These are phyloP conservation scores for Pegea sp. DNA, from an alignment of 23 tunicate genomes.

Conservation along the genomic window DNA sequence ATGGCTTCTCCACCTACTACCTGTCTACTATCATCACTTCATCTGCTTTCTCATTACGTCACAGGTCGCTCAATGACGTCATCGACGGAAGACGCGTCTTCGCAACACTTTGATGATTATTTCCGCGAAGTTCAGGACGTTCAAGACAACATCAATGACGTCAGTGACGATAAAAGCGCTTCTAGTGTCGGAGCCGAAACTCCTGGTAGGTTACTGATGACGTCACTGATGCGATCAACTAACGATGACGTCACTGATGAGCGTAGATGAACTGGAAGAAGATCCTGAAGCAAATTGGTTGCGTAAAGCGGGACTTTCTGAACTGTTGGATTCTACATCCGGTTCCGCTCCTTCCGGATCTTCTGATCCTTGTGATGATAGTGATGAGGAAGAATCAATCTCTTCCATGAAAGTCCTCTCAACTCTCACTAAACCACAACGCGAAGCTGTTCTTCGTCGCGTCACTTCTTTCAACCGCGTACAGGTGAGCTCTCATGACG, in stretches of 20 bases:
- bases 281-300: slow-evolving; percentile 64
- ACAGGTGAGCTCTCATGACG: slow-evolving; percentile 8
- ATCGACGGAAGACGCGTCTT: slow-evolving; percentile 18
- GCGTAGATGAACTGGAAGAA: slow-evolving; percentile 45
- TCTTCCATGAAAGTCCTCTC: slow-evolving; percentile 78
- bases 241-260: too few species aligned
- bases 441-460: slow-evolving; percentile 77
- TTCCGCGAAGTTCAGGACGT: slow-evolving; percentile 55
- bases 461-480: slow-evolving; percentile 79
- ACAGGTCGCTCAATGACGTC: too few species aligned
- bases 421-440: slow-evolving; percentile 68
- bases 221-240: not conserved
- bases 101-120: slow-evolving; percentile 50
- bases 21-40: too few species aligned
- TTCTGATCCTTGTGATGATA: too few species aligned
- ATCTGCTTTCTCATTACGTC: too few species aligned
- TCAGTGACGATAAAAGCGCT: too few species aligned
- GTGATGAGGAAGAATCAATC: too few species aligned
- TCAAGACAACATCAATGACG: slow-evolving; percentile 42
- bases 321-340: slow-evolving; percentile 31
- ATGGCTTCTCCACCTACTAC: not conserved
- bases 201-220: too few species aligned
- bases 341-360: too few species aligned
- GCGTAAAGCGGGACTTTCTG: slow-evolving; percentile 62
- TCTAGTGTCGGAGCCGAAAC: too few species aligned